Evolutionary conservation across 2,113 vertebrate genomes (phyloP), one percentile per base, ranked within the genome.

Genomic region (Vombatus ursinus): DNA sequence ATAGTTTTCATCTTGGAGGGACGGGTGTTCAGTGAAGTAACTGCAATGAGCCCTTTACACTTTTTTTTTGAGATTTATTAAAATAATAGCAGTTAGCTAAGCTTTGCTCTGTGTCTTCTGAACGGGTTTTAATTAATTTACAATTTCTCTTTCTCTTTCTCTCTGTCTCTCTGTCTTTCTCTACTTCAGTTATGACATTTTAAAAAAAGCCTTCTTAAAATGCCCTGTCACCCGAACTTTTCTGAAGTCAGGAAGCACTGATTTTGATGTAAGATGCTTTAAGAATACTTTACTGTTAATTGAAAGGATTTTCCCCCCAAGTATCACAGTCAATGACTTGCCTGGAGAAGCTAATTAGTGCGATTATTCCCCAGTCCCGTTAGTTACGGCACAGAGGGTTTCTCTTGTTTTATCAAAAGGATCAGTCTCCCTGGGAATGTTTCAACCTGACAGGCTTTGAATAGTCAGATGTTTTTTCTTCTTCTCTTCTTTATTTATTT

Each of bases 321-420:
- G 97, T 98, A 99, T 98, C 98, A 96, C 98, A 98, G 98, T 98
- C 98, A 98, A 90, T 98, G 98, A 98, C 99, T 99, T 98, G 98
- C 99, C 98, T 98, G 98, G 98, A 98, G 99, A 97, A 99, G 99
- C 99, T 99, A 99, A 99, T 99, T 99, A 99, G 99, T 99, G 98
- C 99, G 99, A 99, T 99, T 99, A 99, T 98, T 99, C 99, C 98
- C 97, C 99, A 99, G 99, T 99, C 99, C 99, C 99, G 98, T 99
- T 99, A 98, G 99, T 98, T 98, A 96, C 97, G 90, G 97, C 99
- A 98, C 99, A 99, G 99, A 99, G 98, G 98, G 99, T 99, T 98
- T 98, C 97, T 98, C 98, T 98, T 98, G 98, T 98, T 99, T 99
- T 99, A 99, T 99, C 99, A 99, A 99, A 99, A 99, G 99, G 98